Conservation (phyloP, 2,797 vertebrate genomes). For the Catamblyrhynchus diadema region DNA sequence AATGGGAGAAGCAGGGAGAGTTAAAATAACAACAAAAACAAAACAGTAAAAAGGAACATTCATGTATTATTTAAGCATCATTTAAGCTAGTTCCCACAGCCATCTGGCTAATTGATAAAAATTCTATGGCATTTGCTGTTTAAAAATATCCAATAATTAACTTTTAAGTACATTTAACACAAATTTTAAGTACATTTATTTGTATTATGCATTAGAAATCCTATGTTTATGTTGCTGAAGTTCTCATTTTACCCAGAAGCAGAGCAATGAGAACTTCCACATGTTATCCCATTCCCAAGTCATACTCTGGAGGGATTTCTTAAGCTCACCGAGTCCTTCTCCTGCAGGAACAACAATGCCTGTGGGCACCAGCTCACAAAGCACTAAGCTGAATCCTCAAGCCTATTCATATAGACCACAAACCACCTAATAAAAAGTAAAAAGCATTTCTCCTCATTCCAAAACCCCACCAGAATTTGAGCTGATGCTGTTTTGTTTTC, state of each 20-base stretch:
- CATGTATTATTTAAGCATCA: background rate
- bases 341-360: background rate
- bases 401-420: background rate
- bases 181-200: background rate
- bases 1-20: background rate
- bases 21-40: background rate
- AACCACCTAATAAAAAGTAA: background rate
- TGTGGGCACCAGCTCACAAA: background rate
- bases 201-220: background rate
- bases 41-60: background rate
- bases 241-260: background rate
- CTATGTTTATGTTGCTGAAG: background rate
- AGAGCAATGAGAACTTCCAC: background rate
- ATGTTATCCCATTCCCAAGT: background rate
- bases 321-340: background rate
- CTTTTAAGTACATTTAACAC: background rate
- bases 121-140: background rate
- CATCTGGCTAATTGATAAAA: background rate
- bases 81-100: background rate
- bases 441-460: background rate
- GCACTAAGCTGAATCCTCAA: background rate
- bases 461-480: background rate
- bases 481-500: background rate
- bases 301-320: background rate
- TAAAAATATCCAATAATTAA: background rate